These are phyloP conservation scores for Apis florea DNA, from an alignment of 1,140 invertebrate genomes.

Conservation along the genomic window DNA sequence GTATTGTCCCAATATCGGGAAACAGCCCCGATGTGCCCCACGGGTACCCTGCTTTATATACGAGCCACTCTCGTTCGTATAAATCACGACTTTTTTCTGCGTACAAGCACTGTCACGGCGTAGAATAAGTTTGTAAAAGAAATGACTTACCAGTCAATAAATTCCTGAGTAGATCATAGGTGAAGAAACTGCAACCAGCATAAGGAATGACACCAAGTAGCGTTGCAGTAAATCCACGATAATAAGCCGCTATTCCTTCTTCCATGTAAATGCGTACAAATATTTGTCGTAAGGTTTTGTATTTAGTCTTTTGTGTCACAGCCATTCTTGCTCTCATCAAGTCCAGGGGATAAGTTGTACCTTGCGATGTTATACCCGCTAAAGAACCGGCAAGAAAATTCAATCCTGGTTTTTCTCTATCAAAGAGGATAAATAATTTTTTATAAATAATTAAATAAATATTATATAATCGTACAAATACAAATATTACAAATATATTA, in stretches of 20 bases:
- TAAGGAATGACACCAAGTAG: conserved; percentile 97
- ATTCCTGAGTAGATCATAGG: conserved; percentile 96
- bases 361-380: conserved; percentile 96
- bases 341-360: conserved; percentile 97
- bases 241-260: conserved; percentile 91
- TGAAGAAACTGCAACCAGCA: conserved; percentile 98
- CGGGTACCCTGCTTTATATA: conserved; percentile 66
- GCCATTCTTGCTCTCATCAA: conserved; percentile 98
- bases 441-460: neutral
- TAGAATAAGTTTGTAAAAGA: conserved; percentile 40
- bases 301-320: conserved; percentile 90
- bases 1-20: conserved; percentile 69
- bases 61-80: conserved; percentile 60
- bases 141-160: conserved; percentile 86
- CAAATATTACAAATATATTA: neutral
- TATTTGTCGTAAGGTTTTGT: conserved; percentile 85
- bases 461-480: neutral
- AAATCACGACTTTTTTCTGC: conserved; percentile 51
- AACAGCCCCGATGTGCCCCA: conserved; percentile 68
- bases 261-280: conserved; percentile 90
- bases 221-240: conserved; percentile 94
- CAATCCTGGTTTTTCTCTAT: conserved; percentile 50
- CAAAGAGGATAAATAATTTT: neutral
- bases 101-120: conserved; percentile 53
- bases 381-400: conserved; percentile 94